phyloP scores from a whole-genome alignment of 2,797 vertebrate genomes.

The Trichosurus vulpecula region DNA sequence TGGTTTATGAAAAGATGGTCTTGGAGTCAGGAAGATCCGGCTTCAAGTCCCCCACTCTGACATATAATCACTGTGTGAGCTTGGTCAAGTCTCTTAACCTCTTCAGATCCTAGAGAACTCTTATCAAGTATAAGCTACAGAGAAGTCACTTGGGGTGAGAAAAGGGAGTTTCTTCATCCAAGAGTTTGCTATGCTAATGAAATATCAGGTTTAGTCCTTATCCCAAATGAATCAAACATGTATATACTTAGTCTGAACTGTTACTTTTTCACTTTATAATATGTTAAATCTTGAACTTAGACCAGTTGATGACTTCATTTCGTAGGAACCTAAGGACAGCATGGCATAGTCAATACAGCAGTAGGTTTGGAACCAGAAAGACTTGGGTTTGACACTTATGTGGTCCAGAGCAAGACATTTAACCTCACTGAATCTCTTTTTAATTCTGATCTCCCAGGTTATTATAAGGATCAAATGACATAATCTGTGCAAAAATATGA shows the following conservation, averaged over 20 bases:
- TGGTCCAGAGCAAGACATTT: neutral
- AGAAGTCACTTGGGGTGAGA: neutral
- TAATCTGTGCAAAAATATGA: neutral
- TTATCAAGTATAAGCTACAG: neutral
- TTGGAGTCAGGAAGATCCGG: neutral
- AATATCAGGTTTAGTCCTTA: neutral
- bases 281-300: neutral
- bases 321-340: neutral
- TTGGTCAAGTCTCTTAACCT: neutral
- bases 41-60: neutral
- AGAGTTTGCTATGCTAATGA: neutral
- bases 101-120: neutral
- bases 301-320: neutral
- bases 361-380: neutral
- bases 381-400: neutral
- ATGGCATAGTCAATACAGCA: neutral
- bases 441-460: neutral
- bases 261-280: neutral
- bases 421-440: neutral
- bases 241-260: neutral
- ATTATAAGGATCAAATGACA: neutral
- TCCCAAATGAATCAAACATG: neutral
- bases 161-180: neutral
- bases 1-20: neutral
- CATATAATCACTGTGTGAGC: neutral